These are phyloP conservation scores for Andricus grossulariae DNA, from an alignment of 1,140 invertebrate species.

Conservation along the genomic window DNA sequence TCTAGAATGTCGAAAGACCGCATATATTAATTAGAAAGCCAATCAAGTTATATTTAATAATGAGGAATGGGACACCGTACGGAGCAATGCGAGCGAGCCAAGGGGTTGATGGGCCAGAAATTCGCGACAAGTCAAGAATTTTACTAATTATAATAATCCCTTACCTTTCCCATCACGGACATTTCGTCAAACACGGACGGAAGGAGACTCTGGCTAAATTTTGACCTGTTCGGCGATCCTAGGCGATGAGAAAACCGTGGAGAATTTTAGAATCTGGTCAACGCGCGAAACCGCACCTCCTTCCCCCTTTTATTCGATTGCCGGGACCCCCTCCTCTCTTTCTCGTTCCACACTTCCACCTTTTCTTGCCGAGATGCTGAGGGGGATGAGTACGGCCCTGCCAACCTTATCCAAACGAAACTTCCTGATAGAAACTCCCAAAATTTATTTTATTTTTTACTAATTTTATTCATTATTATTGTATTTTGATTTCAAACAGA, in stretches of 20 bases:
- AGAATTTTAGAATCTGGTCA: constrained; percentile 58
- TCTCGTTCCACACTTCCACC: constrained; percentile 28
- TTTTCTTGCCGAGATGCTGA: constrained; percentile 6
- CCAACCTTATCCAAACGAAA: not conserved
- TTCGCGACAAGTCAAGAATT: not conserved
- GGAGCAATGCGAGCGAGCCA: not conserved
- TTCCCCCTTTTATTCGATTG: constrained; percentile 71
- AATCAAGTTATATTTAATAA: not conserved
- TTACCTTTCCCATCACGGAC: constrained; percentile 75
- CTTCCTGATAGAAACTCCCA: not conserved
- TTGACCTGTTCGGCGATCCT: not conserved
- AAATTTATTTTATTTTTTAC: not conserved
- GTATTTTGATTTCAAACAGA: not conserved
- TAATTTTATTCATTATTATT: not conserved
- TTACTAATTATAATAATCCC: constrained; percentile 32
- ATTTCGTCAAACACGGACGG: constrained; percentile 61
- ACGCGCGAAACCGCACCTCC: constrained; percentile 72
- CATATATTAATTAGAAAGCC: not conserved
- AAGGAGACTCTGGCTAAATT: constrained; percentile 41
- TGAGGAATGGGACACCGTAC: not conserved
- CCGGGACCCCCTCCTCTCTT: constrained; percentile 55
- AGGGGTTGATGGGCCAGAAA: not conserved
- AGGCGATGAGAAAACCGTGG: constrained; percentile 20
- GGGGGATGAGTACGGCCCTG: constrained; percentile 51
- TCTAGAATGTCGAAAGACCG: not conserved